Conservation (phyloP, 2,113 vertebrate species). For the Apeltes quadracus region DNA sequence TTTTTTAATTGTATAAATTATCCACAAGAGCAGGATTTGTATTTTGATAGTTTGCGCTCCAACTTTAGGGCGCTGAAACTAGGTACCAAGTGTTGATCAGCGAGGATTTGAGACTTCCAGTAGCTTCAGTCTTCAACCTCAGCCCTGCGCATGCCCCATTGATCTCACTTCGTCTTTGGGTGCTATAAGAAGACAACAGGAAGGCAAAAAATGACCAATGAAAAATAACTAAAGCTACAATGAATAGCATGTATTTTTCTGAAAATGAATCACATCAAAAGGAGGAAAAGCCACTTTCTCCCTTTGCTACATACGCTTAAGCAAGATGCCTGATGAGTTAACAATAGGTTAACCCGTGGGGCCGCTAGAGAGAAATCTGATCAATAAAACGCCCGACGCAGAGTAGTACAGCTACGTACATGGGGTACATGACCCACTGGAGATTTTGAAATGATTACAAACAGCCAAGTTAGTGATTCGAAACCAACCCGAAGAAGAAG, state of each 20-base stretch:
- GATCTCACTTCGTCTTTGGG: conserved; percentile 62
- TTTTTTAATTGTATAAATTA: conserved; percentile 13
- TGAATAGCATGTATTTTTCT: neutral
- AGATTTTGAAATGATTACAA: conserved; percentile 33
- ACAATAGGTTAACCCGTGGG: neutral
- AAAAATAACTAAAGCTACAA: conserved; percentile 13
- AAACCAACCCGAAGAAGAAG: conserved; percentile 17
- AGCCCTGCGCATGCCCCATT: neutral
- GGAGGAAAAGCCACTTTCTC: neutral
- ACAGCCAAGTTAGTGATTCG: conserved; percentile 25
- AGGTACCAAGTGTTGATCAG: conserved; percentile 21
- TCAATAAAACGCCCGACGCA: conserved; percentile 32
- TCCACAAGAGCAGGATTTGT: conserved; percentile 4
- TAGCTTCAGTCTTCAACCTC: conserved; percentile 3
- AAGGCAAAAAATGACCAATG: conserved; percentile 6
- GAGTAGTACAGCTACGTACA: neutral
- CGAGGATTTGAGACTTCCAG: neutral
- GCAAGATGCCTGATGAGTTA: neutral
- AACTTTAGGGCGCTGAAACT: conserved; percentile 2
- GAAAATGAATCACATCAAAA: neutral
- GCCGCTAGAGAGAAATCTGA: neutral
- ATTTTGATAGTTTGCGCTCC: conserved; percentile 31
- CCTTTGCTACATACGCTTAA: conserved; percentile 16
- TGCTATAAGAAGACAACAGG: conserved; percentile 69
- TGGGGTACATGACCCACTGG: conserved; percentile 3